Evolutionary conservation across 1,140 invertebrate species (phyloP), one percentile per base, ranked within the genome.

Genomic region (Drosophila dunni): DNA sequence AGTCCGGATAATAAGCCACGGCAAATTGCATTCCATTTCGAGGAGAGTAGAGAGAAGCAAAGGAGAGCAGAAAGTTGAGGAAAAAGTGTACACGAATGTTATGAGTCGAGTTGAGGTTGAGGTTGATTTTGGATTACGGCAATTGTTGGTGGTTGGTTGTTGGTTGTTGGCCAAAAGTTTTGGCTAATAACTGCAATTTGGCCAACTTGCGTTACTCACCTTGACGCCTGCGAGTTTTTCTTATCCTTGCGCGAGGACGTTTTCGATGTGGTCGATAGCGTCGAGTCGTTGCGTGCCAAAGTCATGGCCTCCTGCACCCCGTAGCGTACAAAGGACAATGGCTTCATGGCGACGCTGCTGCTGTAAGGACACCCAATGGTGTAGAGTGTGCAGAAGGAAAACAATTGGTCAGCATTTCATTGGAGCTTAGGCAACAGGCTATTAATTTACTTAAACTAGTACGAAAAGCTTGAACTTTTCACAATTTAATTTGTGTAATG

Each of bases 181-280:
- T 13, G 67, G 45, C 74, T 74, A 86, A 86, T 86, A 86, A 83
- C 68, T 51, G 67, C 75, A 83, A 86, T 86, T 84, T 78, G 73
- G 46, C 36, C 54, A 38, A 20, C 20, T 42, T 15, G 45, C 13
- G 58, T 34, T 46, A 78, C 84, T 90, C 72, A 92, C 92, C 92
- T 92, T 81, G 92, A 92, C 68, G 92, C 91, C 78, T 92, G 92
- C 54, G 92, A 91, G 73, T 92, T 92, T 75, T 92, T 92, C 72
- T 92, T 92, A 90, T 92, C 91, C 80, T 92, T 92, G 73, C 91
- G 91, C 65, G 91, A 92, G 74, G 91, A 92, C 74, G 82, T 91
- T 75, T 92, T 91, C 81, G 92, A 92, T 91, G 91, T 90, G 66
- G 92, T 81, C 77, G 92, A 92, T 74, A 92, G 75, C 71, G 92